Evolutionary conservation across 2,113 vertebrate species (phyloP).

Genomic region (Pimephales promelas): DNA sequence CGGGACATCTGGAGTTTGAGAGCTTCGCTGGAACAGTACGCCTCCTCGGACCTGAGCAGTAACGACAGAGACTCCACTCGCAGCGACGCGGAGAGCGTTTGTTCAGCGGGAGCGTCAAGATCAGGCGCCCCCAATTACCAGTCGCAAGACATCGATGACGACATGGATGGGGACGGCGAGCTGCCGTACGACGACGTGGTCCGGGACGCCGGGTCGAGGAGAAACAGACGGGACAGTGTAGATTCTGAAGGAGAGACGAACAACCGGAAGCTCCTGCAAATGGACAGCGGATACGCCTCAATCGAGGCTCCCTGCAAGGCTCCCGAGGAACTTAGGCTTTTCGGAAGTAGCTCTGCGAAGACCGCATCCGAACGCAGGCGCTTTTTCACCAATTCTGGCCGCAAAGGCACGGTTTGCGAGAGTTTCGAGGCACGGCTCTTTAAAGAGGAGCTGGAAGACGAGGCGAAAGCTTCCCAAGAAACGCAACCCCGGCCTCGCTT

Average conservation of each 20-base stretch:
- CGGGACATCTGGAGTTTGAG: slow-evolving; percentile 95
- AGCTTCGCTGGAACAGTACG: slow-evolving; percentile 90
- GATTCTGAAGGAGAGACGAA: slow-evolving; percentile 74
- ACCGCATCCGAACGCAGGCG: slow-evolving; percentile 85
- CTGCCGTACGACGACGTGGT: slow-evolving; percentile 47
- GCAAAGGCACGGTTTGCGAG: slow-evolving; percentile 88
- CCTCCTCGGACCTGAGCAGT: slow-evolving; percentile 89
- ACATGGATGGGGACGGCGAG: slow-evolving; percentile 70
- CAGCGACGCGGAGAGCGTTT: slow-evolving; percentile 88
- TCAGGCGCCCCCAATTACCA: slow-evolving; percentile 70
- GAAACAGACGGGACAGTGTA: slow-evolving; percentile 62
- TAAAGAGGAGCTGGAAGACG: slow-evolving; percentile 78
- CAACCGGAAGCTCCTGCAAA: slow-evolving; percentile 90
- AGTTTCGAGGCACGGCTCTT: slow-evolving; percentile 80
- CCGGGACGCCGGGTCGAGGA: slow-evolving; percentile 45
- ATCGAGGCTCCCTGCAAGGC: slow-evolving; percentile 88
- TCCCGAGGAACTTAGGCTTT: slow-evolving; percentile 81
- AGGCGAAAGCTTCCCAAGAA: slow-evolving; percentile 62
- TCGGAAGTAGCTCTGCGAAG: slow-evolving; percentile 75
- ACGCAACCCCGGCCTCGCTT: slow-evolving; percentile 63
- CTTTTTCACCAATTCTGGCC: slow-evolving; percentile 86
- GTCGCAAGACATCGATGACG: slow-evolving; percentile 81
- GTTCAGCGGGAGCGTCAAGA: slow-evolving; percentile 72
- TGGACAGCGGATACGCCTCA: slow-evolving; percentile 97
- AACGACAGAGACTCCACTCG: slow-evolving; percentile 89